These are phyloP conservation scores for Toxonevra muliebris DNA, from an alignment of 2,888 invertebrate genomes.

Conservation along the genomic window DNA sequence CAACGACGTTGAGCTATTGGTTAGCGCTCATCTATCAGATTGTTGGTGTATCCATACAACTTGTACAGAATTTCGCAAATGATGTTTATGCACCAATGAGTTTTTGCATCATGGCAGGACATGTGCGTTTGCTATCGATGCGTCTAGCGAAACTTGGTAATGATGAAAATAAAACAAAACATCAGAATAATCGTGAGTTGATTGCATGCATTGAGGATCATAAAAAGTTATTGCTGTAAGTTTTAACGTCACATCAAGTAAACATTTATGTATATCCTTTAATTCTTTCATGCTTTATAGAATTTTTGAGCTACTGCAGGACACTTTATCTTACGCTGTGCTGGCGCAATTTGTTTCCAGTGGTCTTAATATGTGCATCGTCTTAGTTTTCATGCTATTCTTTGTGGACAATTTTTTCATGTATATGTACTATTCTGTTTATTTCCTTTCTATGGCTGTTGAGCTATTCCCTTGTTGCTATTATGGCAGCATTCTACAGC, in stretches of 20 bases:
- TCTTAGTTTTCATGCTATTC: conserved; percentile 34
- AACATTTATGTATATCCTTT: background rate
- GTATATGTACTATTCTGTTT: conserved; percentile 34
- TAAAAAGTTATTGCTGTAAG: conserved; percentile 38
- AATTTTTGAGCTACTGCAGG: conserved; percentile 30
- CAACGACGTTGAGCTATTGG: conserved; percentile 29
- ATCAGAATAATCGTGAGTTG: conserved; percentile 37
- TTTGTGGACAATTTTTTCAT: conserved; percentile 33
- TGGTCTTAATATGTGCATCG: conserved; percentile 37
- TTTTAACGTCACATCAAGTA: background rate
- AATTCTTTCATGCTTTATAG: conserved; percentile 22
- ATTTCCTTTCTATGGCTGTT: conserved; percentile 30
- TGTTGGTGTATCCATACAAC: conserved; percentile 37
- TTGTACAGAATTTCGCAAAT: conserved; percentile 36
- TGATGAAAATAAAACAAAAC: conserved; percentile 23
- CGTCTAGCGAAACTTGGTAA: conserved; percentile 38
- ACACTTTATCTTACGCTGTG: conserved; percentile 30
- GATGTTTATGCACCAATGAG: conserved; percentile 37
- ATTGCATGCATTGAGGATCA: conserved; percentile 42
- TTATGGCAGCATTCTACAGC: conserved; percentile 38
- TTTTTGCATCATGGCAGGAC: conserved; percentile 39
- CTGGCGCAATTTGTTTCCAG: conserved; percentile 35
- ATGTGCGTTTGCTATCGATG: conserved; percentile 38
- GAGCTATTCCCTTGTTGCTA: conserved; percentile 40
- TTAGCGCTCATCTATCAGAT: conserved; percentile 38